Percentiles rank a stretch among this genome's conserved stretches.
phyloP scores from a whole-genome alignment of 2,113 vertebrate genomes.

The Grammomys dolichurus region DNA sequence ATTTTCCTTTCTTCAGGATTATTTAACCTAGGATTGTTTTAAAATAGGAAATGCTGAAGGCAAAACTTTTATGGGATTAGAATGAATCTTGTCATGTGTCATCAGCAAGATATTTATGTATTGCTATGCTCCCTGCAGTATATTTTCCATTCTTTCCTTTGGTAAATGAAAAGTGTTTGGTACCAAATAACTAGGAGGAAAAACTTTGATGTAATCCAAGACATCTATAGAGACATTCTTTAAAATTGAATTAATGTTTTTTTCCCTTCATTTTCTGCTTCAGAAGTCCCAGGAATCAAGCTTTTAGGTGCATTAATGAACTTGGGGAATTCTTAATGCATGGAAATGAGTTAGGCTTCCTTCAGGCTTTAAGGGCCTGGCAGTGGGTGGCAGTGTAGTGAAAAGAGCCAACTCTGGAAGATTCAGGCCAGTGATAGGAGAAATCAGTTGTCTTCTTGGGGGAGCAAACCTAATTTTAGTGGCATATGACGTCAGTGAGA shows the following conservation, averaged over 20 bases:
- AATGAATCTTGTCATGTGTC: conserved; percentile 15
- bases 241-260: conserved; percentile 49
- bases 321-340: conserved; percentile 62
- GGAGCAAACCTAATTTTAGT: conserved; percentile 65
- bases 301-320: conserved; percentile 55
- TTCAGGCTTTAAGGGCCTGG: conserved; percentile 8
- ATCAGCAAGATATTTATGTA: neutral
- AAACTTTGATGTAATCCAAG: conserved; percentile 49
- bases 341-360: conserved; percentile 58
- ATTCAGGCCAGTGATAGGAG: conserved; percentile 62
- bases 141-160: conserved; percentile 65
- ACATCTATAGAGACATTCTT: conserved; percentile 4
- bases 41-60: conserved; percentile 49
- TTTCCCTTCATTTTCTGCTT: conserved; percentile 63
- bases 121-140: conserved; percentile 43
- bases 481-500: conserved; percentile 44
- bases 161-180: conserved; percentile 38
- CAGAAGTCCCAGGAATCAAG: conserved; percentile 56
- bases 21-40: conserved; percentile 15
- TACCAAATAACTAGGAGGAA: conserved; percentile 46
- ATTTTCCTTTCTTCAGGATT: conserved; percentile 52
- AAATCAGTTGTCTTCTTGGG: conserved; percentile 64
- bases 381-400: conserved; percentile 30
- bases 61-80: neutral
- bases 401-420: conserved; percentile 62